A percentile compares a stretch with the other conserved stretches of the same genome.
Evolutionary conservation across 2,888 invertebrate genomes (phyloP).

Genomic region (Tuta absoluta): DNA sequence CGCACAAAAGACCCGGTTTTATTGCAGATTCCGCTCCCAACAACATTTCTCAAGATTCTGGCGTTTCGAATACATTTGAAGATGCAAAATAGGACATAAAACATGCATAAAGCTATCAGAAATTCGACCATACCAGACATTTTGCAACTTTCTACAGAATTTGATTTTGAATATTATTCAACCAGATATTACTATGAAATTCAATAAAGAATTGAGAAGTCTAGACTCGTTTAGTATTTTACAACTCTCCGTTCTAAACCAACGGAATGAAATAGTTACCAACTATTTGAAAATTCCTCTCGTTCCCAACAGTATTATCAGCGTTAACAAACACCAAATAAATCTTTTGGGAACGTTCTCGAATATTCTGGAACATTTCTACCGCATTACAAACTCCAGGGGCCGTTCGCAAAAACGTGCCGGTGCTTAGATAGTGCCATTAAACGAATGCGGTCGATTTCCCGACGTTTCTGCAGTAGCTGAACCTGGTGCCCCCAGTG

Average conservation of each 20-base stretch:
- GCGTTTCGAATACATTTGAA: slow-evolving; percentile 7
- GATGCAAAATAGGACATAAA: slow-evolving; percentile 8
- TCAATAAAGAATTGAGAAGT: too few relatives aligned
- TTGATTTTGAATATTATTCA: too few relatives aligned
- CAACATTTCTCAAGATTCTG: neutral
- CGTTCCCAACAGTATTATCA: slow-evolving; percentile 12
- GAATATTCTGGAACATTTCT: slow-evolving; percentile 15
- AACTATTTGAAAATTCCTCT: slow-evolving; percentile 9
- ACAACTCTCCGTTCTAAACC: neutral
- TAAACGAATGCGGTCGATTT: slow-evolving; percentile 49
- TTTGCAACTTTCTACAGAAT: too few relatives aligned
- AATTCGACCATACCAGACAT: neutral
- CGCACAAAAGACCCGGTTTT: slow-evolving; percentile 18
- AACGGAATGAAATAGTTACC: neutral
- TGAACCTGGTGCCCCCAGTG: neutral
- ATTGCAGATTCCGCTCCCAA: slow-evolving; percentile 6
- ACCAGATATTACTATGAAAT: neutral
- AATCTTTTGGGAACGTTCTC: slow-evolving; percentile 21
- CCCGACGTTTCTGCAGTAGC: neutral
- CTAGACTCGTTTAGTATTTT: slow-evolving; percentile 4
- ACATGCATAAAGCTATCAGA: neutral
- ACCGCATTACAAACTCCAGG: slow-evolving; percentile 25
- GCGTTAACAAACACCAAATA: slow-evolving; percentile 24
- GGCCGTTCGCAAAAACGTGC: slow-evolving; percentile 44
- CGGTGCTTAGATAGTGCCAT: slow-evolving; percentile 52